Conservation (phyloP, 2,113 vertebrate genomes). For the Pogonocichla stellata region DNA sequence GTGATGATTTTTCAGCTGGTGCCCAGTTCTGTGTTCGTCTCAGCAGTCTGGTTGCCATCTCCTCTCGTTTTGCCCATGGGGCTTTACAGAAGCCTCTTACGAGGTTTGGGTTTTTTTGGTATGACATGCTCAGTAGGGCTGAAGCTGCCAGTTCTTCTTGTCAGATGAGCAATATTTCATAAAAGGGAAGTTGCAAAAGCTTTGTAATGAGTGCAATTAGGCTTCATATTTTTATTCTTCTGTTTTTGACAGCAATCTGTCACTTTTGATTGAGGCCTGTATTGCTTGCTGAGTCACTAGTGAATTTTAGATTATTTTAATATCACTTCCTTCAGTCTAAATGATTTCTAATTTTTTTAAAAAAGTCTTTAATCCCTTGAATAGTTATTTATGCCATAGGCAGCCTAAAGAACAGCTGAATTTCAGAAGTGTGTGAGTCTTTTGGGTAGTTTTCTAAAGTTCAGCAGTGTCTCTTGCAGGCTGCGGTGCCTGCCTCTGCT, state of each 20-base stretch:
- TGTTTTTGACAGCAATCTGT: neutral
- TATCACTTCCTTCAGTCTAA: neutral
- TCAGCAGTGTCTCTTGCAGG: neutral
- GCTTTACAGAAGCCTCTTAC: neutral
- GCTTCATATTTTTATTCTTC: neutral
- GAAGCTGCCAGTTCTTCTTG: neutral
- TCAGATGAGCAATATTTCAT: conserved; percentile 1
- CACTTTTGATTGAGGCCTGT: conserved; percentile 2
- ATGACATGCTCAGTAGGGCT: neutral
- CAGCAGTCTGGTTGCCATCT: neutral
- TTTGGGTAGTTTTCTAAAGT: neutral
- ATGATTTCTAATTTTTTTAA: neutral
- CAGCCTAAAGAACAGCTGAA: neutral
- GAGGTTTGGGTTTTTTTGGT: neutral
- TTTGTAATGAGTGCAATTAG: neutral
- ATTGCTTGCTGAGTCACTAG: neutral
- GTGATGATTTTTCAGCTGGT: neutral
- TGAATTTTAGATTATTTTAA: neutral
- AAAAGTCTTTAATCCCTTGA: neutral
- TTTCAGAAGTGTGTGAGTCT: neutral
- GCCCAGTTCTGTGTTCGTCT: neutral
- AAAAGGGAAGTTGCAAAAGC: conserved; percentile 40
- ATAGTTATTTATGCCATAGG: neutral
- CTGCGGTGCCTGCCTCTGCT: neutral
- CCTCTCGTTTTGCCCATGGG: neutral